phyloP scores from a whole-genome alignment of 2,113 vertebrate species.

The Antennarius striatus region DNA sequence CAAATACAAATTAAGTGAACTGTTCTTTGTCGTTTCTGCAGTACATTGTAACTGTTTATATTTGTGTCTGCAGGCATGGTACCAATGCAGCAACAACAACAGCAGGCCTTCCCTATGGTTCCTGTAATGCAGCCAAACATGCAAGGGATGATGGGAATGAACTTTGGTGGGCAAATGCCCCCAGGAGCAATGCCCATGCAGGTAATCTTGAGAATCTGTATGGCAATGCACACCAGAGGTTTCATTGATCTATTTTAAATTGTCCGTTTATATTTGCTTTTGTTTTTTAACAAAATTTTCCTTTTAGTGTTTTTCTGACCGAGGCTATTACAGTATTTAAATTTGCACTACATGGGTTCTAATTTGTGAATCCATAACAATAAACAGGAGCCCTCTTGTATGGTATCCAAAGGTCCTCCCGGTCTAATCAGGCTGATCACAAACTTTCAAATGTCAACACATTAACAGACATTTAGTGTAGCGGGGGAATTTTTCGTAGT shows the following conservation, averaged over 20 bases:
- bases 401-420: too few species aligned
- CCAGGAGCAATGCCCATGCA: conserved; percentile 91
- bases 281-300: too few species aligned
- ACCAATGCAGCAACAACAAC: conserved; percentile 83
- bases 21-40: neutral
- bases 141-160: conserved; percentile 97
- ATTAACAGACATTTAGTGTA: too few species aligned
- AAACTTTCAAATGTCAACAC: too few species aligned
- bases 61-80: conserved; percentile 83
- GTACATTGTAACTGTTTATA: neutral
- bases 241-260: neutral
- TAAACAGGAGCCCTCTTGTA: too few species aligned
- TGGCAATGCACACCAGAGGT: too few species aligned
- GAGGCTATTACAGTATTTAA: too few species aligned
- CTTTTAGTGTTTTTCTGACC: too few species aligned
- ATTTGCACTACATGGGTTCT: too few species aligned
- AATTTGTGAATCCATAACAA: too few species aligned
- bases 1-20: neutral
- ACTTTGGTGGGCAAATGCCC: conserved; percentile 91
- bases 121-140: conserved; percentile 94
- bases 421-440: too few species aligned
- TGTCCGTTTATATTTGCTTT: neutral
- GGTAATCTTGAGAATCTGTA: conserved; percentile 73
- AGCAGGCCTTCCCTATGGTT: conserved; percentile 90
- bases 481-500: too few species aligned